Conservation (phyloP, 2,888 invertebrate species). For the Eristalinus sepulchralis region DNA sequence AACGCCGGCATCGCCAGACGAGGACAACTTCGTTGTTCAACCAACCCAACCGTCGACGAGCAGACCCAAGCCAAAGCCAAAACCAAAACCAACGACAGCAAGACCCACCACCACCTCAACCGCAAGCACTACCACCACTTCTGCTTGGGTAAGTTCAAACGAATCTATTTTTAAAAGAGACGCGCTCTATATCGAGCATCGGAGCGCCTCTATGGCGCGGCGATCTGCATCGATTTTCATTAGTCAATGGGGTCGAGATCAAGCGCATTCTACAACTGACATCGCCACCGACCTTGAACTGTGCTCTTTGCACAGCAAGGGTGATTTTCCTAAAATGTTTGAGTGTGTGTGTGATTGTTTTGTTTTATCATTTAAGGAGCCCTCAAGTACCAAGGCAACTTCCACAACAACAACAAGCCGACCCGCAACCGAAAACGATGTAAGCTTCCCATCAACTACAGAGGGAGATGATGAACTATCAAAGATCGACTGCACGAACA, state of each 20-base stretch:
- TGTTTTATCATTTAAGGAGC: slow-evolving; percentile 72
- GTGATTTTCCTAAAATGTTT: background rate
- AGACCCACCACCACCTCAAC: slow-evolving; percentile 61
- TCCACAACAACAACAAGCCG: slow-evolving; percentile 78
- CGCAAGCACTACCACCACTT: slow-evolving; percentile 70
- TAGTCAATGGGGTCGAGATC: slow-evolving; percentile 46
- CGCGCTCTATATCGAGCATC: slow-evolving; percentile 46
- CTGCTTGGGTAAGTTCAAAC: slow-evolving; percentile 73
- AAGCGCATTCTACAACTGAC: slow-evolving; percentile 31
- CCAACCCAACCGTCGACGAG: slow-evolving; percentile 74
- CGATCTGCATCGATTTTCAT: slow-evolving; percentile 40
- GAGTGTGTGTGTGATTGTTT: slow-evolving; percentile 37
- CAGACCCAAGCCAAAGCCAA: slow-evolving; percentile 76
- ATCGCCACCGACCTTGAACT: slow-evolving; percentile 37
- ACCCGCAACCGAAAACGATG: slow-evolving; percentile 35
- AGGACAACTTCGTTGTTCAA: slow-evolving; percentile 79
- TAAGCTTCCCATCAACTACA: slow-evolving; percentile 74
- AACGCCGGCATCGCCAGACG: slow-evolving; percentile 83
- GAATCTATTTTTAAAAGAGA: slow-evolving; percentile 45
- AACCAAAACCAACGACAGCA: slow-evolving; percentile 74
- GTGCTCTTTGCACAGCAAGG: background rate
- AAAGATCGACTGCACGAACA: slow-evolving; percentile 81
- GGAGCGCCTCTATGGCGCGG: slow-evolving; percentile 32
- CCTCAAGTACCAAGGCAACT: slow-evolving; percentile 63
- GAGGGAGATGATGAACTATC: slow-evolving; percentile 62